A percentile compares a stretch with the other conserved stretches of the same genome.
Evolutionary conservation across 2,113 vertebrate species (phyloP).

Genomic region (Nematolebias whitei): DNA sequence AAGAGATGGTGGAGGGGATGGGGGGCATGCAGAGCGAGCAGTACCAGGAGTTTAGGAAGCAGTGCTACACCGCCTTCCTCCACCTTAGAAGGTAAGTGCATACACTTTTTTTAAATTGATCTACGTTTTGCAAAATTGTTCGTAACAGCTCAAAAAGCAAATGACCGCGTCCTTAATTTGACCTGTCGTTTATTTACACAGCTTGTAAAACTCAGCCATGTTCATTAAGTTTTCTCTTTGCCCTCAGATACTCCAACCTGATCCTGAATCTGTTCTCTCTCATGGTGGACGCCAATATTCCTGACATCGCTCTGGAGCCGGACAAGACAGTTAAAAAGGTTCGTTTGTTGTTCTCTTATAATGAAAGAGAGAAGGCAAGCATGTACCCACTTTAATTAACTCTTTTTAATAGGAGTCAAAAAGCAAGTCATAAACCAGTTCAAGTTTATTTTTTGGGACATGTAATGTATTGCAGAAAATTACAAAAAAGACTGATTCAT

Average conservation of each 20-base stretch:
- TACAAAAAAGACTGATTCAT: no score
- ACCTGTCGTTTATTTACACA: not conserved
- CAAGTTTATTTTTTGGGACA: no score
- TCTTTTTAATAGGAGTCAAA: no score
- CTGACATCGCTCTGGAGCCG: conserved; percentile 97
- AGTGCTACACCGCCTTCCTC: conserved; percentile 97
- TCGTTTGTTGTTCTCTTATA: conserved; percentile 22
- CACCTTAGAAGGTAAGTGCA: conserved; percentile 90
- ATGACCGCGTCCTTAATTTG: not conserved
- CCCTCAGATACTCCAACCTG: conserved; percentile 94
- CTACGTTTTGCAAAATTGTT: no score
- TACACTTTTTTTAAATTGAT: no score
- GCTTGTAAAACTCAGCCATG: not conserved
- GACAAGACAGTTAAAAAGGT: conserved; percentile 99
- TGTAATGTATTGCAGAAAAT: no score
- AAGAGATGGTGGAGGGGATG: conserved; percentile 99
- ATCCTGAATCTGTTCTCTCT: conserved; percentile 98
- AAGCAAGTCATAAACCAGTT: no score
- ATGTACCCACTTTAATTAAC: no score
- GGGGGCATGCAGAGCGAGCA: conserved; percentile 98
- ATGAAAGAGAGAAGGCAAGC: not conserved
- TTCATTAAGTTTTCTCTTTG: not conserved
- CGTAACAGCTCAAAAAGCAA: no score
- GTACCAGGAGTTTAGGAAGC: conserved; percentile 98
- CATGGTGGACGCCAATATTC: conserved; percentile 99